Evolutionary conservation across 92 coral and sea anemone genomes (phyloP), one percentile per base, ranked within the genome.

Genomic region (Hydrozoanthus gracilis): DNA sequence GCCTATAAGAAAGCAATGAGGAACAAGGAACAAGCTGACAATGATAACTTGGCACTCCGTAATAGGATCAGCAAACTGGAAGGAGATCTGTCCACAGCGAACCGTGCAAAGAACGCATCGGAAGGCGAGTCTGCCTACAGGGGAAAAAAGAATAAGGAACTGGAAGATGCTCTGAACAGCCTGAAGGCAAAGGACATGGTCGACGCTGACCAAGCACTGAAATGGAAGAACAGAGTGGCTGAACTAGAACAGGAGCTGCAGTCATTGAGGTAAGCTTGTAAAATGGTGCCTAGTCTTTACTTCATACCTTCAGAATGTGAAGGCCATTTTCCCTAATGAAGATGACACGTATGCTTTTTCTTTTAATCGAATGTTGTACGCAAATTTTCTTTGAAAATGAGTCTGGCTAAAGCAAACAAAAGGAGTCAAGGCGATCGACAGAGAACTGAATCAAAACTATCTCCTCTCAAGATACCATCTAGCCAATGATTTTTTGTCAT

Each of bases 71-170:
- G 88, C 85, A 92, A 87, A 75, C 64, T 90, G 44, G 94, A 92
- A 74, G 92, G 90, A 68, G 98, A 94, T 54, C 78, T 94, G 45
- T 88, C 95, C 39, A 88, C 90, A 51, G 46, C 83, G 11, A 93
- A 87, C 90, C 92, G 98, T 44, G 90, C 91, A 16, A 94, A 92
- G 82, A 94, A 94, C 56, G 93, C 90, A 47, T 88, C 92, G 6
- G 96, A 97, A 74, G 98, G 96, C 50, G 98, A 97, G 76, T 74
- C 91, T 15, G 95, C 92, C 60, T 95, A 92, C 90, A 93, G 91
- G 76, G 89, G 87, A 44, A 95, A 97, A 91, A 89, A 96, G 67
- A 92, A 95, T 64, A 87, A 90, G 35, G 97, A 97, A 76, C 76
- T 97, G 89, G 96, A 97, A 79, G 95, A 87, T 13, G 90, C 92